Conservation (phyloP, 2,888 invertebrate genomes). For the Drosophila rellima region DNA sequence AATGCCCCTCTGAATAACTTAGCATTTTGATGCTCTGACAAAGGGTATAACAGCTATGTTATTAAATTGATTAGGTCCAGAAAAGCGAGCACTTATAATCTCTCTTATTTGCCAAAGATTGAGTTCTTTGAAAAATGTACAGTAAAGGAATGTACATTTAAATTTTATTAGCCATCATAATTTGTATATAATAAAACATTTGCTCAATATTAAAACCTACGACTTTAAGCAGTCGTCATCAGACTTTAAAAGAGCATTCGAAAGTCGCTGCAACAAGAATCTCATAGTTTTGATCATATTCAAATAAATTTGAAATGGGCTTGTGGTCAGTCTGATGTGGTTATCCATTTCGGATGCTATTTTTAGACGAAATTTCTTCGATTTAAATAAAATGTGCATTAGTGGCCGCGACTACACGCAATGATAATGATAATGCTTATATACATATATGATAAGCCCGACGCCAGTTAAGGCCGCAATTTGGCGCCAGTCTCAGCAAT, state of each 20-base stretch:
- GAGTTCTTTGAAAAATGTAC: too few species aligned
- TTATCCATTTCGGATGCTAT: constrained; percentile 54
- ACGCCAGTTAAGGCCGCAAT: constrained; percentile 46
- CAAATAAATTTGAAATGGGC: constrained; percentile 33
- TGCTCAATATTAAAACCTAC: too few species aligned
- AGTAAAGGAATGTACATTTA: too few species aligned
- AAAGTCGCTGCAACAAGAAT: neutral
- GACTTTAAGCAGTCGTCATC: neutral
- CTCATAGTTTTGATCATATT: constrained; percentile 11
- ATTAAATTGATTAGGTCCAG: neutral
- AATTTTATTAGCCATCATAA: too few species aligned
- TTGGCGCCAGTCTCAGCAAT: constrained; percentile 70
- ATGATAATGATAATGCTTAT: constrained; percentile 45
- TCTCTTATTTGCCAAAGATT: neutral
- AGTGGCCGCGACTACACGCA: constrained; percentile 35
- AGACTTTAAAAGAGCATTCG: constrained; percentile 21
- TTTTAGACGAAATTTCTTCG: constrained; percentile 75
- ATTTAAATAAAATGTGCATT: constrained; percentile 72
- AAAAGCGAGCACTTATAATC: neutral
- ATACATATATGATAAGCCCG: constrained; percentile 54
- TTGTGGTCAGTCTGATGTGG: constrained; percentile 38
- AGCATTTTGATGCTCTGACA: constrained; percentile 40
- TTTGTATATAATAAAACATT: too few species aligned
- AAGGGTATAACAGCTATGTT: constrained; percentile 12
- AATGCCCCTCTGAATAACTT: constrained; percentile 60